Percentiles rank a stretch among this genome's conserved stretches.
phyloP scores from a whole-genome alignment of 1,140 invertebrate genomes.

The Hesperophylax magnus region DNA sequence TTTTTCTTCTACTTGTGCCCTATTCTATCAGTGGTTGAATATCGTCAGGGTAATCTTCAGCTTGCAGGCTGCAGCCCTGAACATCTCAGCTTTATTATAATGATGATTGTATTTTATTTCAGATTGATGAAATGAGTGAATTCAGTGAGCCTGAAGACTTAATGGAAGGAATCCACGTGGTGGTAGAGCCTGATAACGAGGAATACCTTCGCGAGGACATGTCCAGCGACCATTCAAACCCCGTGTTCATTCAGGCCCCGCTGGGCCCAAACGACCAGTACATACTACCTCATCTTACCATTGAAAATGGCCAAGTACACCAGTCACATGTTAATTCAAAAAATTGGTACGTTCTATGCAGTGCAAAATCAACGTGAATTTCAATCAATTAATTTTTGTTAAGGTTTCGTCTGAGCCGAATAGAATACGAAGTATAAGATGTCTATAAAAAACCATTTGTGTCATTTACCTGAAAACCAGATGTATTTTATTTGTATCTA shows the following conservation, averaged over 20 bases:
- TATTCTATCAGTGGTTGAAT: too few species aligned
- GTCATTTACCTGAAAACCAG: too few species aligned
- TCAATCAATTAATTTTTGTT: too few species aligned
- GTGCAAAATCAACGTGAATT: too few species aligned
- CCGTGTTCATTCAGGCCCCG: slow-evolving; percentile 44
- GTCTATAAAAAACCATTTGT: too few species aligned
- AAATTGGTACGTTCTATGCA: slow-evolving; percentile 61
- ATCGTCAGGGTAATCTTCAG: too few species aligned
- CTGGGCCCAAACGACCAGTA: slow-evolving; percentile 52
- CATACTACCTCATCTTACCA: slow-evolving; percentile 65
- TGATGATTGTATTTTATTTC: slow-evolving; percentile 21
- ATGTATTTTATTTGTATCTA: too few species aligned
- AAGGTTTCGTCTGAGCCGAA: too few species aligned
- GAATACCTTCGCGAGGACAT: slow-evolving; percentile 61
- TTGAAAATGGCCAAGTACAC: slow-evolving; percentile 64
- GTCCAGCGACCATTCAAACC: slow-evolving; percentile 52
- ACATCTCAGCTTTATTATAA: too few species aligned
- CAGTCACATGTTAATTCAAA: slow-evolving; percentile 62
- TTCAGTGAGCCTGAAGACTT: slow-evolving; percentile 88
- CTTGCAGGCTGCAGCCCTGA: too few species aligned
- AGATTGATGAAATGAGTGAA: slow-evolving; percentile 72
- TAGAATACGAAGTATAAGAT: too few species aligned
- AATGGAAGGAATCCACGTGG: slow-evolving; percentile 84
- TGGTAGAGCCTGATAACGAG: slow-evolving; percentile 70
- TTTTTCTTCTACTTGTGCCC: too few species aligned